phyloP scores from a whole-genome alignment of 1,140 invertebrate species.

The Listronotus bonariensis region DNA sequence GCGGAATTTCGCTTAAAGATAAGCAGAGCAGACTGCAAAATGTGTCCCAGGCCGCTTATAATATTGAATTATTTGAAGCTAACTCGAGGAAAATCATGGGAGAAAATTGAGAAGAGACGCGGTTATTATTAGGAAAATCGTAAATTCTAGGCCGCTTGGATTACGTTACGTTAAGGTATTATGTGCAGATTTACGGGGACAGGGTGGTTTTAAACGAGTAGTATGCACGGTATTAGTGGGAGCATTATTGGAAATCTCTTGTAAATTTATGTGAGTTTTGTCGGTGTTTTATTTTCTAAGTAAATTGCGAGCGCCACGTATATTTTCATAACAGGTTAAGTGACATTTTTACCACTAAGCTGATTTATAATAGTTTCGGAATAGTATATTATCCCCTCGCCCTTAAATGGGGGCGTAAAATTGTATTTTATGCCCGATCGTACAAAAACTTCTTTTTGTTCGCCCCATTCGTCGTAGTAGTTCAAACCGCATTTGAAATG shows the following conservation, averaged over 20 bases:
- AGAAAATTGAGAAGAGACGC: conserved; percentile 23
- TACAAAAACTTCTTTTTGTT: no score
- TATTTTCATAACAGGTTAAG: no score
- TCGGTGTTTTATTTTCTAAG: no score
- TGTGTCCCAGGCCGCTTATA: conserved; percentile 30
- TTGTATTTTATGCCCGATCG: no score
- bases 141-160: conserved; percentile 29
- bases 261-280: conserved; percentile 12
- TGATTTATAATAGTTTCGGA: no score
- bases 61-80: conserved; percentile 33
- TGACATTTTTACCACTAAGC: no score
- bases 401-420: no score
- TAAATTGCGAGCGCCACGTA: no score
- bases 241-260: conserved; percentile 27
- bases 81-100: conserved; percentile 12
- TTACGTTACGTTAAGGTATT: conserved; percentile 26
- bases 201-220: conserved; percentile 28
- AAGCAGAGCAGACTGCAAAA: conserved; percentile 28
- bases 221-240: conserved; percentile 24
- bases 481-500: no score
- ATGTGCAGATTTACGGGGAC: conserved; percentile 31
- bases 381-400: no score
- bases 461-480: no score
- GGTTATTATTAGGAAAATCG: conserved; percentile 33
- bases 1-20: conserved; percentile 26